Conservation (phyloP, 2,797 vertebrate genomes). For the Notolepis coatsorum region DNA sequence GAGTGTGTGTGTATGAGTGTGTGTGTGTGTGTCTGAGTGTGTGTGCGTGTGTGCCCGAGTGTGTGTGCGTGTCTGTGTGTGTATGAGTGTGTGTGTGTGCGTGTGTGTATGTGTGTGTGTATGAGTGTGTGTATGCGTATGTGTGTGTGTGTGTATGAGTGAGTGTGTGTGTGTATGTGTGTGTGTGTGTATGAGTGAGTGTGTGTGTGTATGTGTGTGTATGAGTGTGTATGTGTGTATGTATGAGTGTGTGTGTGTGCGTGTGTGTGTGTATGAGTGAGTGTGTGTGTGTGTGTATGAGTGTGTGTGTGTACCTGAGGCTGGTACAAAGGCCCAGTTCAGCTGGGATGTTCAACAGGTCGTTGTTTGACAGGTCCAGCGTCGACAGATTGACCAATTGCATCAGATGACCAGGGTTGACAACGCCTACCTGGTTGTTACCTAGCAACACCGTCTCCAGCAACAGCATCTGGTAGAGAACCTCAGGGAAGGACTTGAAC, state of each 20-base stretch:
- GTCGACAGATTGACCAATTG: conserved; percentile 85
- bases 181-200: too few relatives aligned
- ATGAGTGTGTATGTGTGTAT: too few relatives aligned
- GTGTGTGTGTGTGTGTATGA: neutral
- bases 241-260: neutral
- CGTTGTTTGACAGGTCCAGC: conserved; percentile 95
- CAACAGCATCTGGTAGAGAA: conserved; percentile 84
- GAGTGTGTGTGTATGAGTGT: too few relatives aligned
- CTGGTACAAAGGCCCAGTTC: conserved; percentile 91
- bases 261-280: neutral
- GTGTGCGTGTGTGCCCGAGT: neutral
- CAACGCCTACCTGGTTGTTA: conserved; percentile 89
- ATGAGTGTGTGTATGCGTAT: too few relatives aligned
- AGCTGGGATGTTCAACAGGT: conserved; percentile 91
- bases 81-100: too few relatives aligned
- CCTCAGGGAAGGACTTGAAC: conserved; percentile 89
- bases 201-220: too few relatives aligned
- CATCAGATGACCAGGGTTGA: conserved; percentile 85
- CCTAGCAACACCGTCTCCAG: conserved; percentile 91
- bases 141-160: too few relatives aligned
- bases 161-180: too few relatives aligned
- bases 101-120: too few relatives aligned
- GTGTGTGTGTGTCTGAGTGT: neutral
- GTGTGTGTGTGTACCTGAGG: conserved; percentile 82
- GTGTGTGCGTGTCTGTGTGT: too few relatives aligned